Evolutionary conservation across 2,113 vertebrate species (phyloP).

Genomic region (Sinocyclocheilus maitianheensis): DNA sequence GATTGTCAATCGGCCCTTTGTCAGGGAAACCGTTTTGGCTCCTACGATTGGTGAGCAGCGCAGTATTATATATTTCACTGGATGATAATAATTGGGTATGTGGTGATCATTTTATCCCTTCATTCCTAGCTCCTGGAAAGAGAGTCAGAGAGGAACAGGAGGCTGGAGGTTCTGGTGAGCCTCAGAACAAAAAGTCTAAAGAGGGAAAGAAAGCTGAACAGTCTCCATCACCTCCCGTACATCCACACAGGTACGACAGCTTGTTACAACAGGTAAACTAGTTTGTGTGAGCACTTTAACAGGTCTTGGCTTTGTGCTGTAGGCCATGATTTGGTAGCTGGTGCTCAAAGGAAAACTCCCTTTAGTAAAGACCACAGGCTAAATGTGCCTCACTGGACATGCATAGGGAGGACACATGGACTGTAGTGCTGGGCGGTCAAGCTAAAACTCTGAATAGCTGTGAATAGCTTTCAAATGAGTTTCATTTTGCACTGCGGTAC

Average conservation of each 20-base stretch:
- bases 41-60: conserved; percentile 62
- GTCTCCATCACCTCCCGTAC: conserved; percentile 44
- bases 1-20: conserved; percentile 86
- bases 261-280: not conserved
- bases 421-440: not conserved
- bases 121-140: conserved; percentile 66
- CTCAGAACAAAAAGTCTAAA: conserved; percentile 71
- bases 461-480: not conserved
- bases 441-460: not conserved
- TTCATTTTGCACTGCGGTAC: not conserved
- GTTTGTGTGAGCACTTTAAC: conserved; percentile 30
- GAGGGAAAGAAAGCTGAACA: conserved; percentile 60
- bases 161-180: conserved; percentile 56
- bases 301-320: conserved; percentile 38
- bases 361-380: conserved; percentile 48
- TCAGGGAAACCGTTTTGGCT: conserved; percentile 74
- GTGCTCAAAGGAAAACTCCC: conserved; percentile 45
- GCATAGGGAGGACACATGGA: conserved; percentile 21
- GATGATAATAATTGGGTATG: not conserved
- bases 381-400: conserved; percentile 25
- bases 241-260: conserved; percentile 31
- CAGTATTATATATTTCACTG: not conserved
- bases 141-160: conserved; percentile 68
- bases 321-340: conserved; percentile 47
- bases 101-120: not conserved